Evolutionary conservation across 2,797 vertebrate species (phyloP).

Genomic region (Luscinia luscinia): DNA sequence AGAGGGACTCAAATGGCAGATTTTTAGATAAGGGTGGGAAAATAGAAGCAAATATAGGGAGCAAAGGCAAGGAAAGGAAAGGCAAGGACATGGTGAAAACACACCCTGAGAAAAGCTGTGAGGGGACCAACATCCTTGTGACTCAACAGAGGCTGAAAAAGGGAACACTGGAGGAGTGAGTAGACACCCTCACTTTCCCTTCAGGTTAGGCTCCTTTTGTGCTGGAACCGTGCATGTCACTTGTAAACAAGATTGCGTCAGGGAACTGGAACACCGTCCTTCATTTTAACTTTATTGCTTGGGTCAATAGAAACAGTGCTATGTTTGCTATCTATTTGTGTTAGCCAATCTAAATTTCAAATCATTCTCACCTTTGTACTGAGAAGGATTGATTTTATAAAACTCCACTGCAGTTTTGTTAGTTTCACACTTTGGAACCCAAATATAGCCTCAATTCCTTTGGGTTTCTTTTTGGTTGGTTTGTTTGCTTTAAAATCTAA

Average conservation of each 20-base stretch:
- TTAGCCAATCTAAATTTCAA: not conserved
- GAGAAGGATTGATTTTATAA: not conserved
- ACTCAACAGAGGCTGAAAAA: not conserved
- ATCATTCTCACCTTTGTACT: not conserved
- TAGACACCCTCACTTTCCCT: not conserved
- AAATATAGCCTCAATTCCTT: not conserved
- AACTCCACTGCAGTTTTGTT: not conserved
- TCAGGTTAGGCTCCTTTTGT: not conserved
- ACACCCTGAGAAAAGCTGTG: not conserved
- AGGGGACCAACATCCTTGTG: not conserved
- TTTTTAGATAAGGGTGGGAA: not conserved
- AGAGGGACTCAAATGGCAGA: not conserved
- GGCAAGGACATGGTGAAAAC: not conserved
- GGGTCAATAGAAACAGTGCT: not conserved
- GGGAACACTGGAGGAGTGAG: not conserved
- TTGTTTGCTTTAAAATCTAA: not conserved
- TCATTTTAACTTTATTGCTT: not conserved
- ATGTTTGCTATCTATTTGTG: not conserved
- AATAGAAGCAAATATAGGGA: not conserved
- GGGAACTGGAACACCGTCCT: fast-evolving
- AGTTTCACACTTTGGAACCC: not conserved
- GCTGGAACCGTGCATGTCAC: fast-evolving
- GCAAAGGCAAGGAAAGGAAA: not conserved
- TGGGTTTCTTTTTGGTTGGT: not conserved
- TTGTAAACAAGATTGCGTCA: not conserved